Evolutionary conservation across 2,797 vertebrate species (phyloP).

Genomic region (Paramormyrops hopkinsi): DNA sequence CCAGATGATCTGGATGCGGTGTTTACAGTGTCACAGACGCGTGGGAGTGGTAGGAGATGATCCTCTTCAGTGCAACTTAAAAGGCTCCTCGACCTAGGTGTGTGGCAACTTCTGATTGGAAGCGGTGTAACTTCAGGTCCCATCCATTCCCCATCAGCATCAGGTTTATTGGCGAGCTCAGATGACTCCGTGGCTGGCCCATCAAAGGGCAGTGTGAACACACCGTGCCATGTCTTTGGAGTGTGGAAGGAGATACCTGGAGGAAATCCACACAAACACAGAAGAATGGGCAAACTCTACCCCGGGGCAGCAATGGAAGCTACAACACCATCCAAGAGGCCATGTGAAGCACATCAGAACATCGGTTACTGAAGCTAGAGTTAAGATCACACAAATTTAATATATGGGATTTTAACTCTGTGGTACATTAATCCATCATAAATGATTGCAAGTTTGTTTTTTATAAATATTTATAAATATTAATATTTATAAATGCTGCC

Average conservation of each 20-base stretch:
- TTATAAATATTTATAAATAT: no score
- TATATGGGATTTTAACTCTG: neutral
- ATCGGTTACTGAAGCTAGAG: neutral
- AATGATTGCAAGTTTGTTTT: neutral
- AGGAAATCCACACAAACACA: neutral
- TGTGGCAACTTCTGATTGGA: neutral
- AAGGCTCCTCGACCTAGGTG: neutral
- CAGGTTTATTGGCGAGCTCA: neutral
- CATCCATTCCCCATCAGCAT: neutral
- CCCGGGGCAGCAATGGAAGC: neutral
- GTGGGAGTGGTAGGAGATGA: neutral
- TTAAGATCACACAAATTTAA: neutral
- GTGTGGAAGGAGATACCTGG: neutral
- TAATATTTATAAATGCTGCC: neutral
- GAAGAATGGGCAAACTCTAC: neutral
- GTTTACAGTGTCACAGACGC: neutral
- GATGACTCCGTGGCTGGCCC: neutral
- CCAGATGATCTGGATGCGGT: neutral
- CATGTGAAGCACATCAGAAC: neutral
- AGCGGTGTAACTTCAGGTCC: neutral
- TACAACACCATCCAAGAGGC: neutral
- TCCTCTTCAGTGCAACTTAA: neutral
- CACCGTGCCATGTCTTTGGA: neutral
- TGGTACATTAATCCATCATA: neutral
- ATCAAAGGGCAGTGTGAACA: neutral